Evolutionary conservation across 2,113 vertebrate genomes (phyloP), one percentile per base, ranked within the genome.

Genomic region (Ceratotherium simum): DNA sequence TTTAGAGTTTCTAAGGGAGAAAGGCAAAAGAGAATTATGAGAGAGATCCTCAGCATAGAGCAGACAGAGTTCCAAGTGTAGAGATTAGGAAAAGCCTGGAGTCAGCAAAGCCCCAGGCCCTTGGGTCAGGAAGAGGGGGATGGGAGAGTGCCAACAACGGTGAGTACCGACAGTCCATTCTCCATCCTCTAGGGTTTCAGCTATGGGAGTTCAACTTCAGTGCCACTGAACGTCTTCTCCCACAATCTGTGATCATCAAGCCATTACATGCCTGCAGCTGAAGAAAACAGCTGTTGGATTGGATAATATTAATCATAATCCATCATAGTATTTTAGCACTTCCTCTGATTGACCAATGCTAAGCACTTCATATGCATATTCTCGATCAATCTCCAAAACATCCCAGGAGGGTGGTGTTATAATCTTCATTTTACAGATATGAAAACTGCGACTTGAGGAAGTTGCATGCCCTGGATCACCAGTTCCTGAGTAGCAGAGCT

Each of bases 401-500:
- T 54, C 21, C n/a, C 12, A 62, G 62, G 21, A 73, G 14, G 13
- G 60, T 51, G 70, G 4, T 20, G 6, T 3, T 78, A 4, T 20
- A 6, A 42, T 39, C 14, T 29, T 70, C 20, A 18, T 25, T 54
- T 60, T n/a, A 81, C 31, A 69, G 36, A 33, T 4, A 1, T 1
- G 20, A 86, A 72, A 67, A 25, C n/a, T 31, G 62, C 60, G n/a
- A 42, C 31, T 20, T n/a, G 5, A 51, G 58, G 7, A 60, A 14
- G 20, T 20, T 5, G 14, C 2, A 0, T 0, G 0, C 39, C 76
- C 64, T n/a, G 64, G 51, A 33, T 39, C 60, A 6, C 4, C 10
- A 12, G 75, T 6, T 20, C 0, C 4, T 5, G 23, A 20, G 39
- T 1, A 89, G 18, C 27, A 76, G 16, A 6, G 21, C 20, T 58